A percentile compares a stretch with the other conserved stretches of the same genome.
Conservation (phyloP, 2,888 invertebrate genomes). For the Operophtera brumata region DNA sequence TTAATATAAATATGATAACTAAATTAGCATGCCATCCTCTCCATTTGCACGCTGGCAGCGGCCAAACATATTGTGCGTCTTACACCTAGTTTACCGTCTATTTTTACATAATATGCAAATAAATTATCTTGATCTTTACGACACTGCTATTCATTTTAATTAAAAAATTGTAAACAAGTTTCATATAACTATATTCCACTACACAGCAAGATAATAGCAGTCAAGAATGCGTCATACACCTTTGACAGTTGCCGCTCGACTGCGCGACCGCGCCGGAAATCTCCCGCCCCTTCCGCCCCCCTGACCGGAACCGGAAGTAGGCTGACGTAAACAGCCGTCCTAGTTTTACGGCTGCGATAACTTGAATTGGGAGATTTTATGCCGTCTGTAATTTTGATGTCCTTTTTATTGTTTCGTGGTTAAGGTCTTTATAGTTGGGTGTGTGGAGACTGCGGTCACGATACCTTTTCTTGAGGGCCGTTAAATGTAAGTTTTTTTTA, state of each 20-base stretch:
- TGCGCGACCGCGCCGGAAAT: slow-evolving; percentile 40
- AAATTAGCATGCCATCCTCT: too few relatives aligned
- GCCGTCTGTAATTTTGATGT: slow-evolving; percentile 28
- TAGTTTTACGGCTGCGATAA: slow-evolving; percentile 39
- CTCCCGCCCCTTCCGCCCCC: slow-evolving; percentile 30
- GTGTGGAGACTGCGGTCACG: neutral
- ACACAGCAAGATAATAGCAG: too few relatives aligned
- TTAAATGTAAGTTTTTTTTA: too few relatives aligned
- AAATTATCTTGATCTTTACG: too few relatives aligned
- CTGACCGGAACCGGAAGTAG: slow-evolving; percentile 41
- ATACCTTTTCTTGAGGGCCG: neutral
- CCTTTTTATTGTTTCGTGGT: slow-evolving; percentile 24
- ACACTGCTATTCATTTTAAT: too few relatives aligned
- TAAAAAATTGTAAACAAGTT: too few relatives aligned
- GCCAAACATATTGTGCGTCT: too few relatives aligned
- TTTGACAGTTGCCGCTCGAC: slow-evolving; percentile 36
- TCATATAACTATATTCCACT: too few relatives aligned
- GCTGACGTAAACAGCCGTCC: slow-evolving; percentile 40
- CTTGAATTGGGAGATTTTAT: slow-evolving; percentile 32
- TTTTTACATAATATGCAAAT: too few relatives aligned
- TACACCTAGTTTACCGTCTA: too few relatives aligned
- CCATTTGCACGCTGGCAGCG: too few relatives aligned
- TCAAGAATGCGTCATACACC: slow-evolving; percentile 39
- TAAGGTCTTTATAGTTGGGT: slow-evolving; percentile 4
- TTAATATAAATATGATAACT: too few relatives aligned